phyloP scores from a whole-genome alignment of 2,113 vertebrate species.

The Mustelus asterias region DNA sequence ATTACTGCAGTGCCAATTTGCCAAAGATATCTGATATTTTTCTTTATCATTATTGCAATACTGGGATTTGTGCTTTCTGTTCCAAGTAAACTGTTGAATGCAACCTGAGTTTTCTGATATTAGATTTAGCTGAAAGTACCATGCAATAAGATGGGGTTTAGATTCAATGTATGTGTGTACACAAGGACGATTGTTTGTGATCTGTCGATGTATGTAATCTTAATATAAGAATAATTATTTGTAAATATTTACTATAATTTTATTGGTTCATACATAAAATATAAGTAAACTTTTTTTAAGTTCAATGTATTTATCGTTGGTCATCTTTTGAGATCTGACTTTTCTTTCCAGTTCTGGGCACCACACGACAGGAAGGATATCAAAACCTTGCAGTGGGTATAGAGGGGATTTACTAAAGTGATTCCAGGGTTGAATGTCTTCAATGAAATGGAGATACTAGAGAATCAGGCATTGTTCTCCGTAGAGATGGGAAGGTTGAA shows the following conservation, averaged over 20 bases:
- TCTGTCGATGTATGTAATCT: slow-evolving; percentile 93
- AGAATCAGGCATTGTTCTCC: background rate
- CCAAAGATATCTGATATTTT: slow-evolving; percentile 94
- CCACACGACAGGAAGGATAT: background rate
- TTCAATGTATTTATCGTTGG: slow-evolving; percentile 51
- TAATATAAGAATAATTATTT: slow-evolving; percentile 99
- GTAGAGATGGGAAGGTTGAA: background rate
- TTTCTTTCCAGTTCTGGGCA: background rate
- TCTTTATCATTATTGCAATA: slow-evolving; percentile 52
- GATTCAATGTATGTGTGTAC: slow-evolving; percentile 86
- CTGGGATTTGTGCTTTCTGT: slow-evolving; percentile 62
- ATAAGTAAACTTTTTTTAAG: slow-evolving; percentile 98
- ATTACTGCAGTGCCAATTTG: slow-evolving; percentile 99
- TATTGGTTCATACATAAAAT: slow-evolving; percentile 94
- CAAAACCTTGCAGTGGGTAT: background rate
- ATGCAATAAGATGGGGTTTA: slow-evolving; percentile 77
- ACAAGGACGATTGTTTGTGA: slow-evolving; percentile 97
- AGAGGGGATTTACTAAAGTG: background rate
- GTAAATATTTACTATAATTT: slow-evolving; percentile 99
- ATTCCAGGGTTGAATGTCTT: background rate
- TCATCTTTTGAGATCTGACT: too few relatives aligned
- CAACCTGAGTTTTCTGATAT: slow-evolving; percentile 64
- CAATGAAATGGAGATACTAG: background rate
- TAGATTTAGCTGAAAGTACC: slow-evolving; percentile 80
- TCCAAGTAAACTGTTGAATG: slow-evolving; percentile 84